Conservation (phyloP, 2,888 invertebrate species). For the Pilophorus perplexus region DNA sequence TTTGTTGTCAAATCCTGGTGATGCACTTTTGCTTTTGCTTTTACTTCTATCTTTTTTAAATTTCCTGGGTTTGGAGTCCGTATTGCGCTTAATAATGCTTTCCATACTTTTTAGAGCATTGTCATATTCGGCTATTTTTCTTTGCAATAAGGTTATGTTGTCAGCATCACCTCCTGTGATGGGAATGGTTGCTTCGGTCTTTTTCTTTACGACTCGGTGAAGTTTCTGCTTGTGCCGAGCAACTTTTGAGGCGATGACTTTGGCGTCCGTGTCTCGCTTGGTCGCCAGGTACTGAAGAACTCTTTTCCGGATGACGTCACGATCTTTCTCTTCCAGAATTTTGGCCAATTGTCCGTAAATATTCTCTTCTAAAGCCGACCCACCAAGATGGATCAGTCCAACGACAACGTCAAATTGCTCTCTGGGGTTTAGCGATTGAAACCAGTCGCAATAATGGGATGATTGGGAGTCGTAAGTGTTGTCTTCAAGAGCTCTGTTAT, state of each 20-base stretch:
- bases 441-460: conserved; percentile 12
- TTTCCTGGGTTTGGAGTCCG: neutral
- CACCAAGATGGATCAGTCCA: conserved; percentile 4
- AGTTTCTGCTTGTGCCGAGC: neutral
- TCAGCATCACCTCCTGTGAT: neutral
- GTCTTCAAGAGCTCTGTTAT: conserved; percentile 12
- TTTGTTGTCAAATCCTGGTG: too few relatives aligned
- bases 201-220: neutral
- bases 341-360: neutral
- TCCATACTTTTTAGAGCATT: neutral
- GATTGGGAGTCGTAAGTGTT: neutral
- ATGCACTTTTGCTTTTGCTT: too few relatives aligned
- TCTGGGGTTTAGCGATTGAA: neutral
- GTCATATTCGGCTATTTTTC: neutral
- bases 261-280: neutral
- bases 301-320: neutral
- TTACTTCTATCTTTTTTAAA: too few relatives aligned
- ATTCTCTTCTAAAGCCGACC: neutral
- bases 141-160: neutral
- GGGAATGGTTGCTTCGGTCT: neutral
- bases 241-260: conserved; percentile 4
- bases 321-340: conserved; percentile 7
- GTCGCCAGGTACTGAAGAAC: neutral
- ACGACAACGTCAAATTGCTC: conserved; percentile 17
- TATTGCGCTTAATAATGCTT: neutral